These are phyloP conservation scores for Gobiocypris rarus DNA, from an alignment of 2,113 vertebrate genomes.

Conservation along the genomic window DNA sequence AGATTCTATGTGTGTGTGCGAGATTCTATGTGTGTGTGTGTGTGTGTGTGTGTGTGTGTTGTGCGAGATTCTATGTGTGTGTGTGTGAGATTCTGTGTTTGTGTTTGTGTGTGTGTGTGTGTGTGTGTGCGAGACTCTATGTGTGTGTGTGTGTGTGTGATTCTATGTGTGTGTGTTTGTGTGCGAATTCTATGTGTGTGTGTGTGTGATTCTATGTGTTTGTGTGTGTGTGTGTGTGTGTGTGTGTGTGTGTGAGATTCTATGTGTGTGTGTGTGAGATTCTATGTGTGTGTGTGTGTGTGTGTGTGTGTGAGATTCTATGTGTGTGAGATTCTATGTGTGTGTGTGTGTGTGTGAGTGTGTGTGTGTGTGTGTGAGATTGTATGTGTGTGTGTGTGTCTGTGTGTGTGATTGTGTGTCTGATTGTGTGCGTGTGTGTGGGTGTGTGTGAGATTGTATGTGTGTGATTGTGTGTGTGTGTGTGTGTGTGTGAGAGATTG, in stretches of 20 bases:
- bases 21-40: constrained; percentile 32
- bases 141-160: constrained; percentile 35
- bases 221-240: neutral
- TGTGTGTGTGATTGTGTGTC: too few relatives aligned
- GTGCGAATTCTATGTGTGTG: too few relatives aligned
- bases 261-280: constrained; percentile 39
- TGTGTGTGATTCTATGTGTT: too few relatives aligned
- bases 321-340: too few relatives aligned
- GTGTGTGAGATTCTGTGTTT: neutral
- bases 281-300: constrained; percentile 14
- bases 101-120: neutral
- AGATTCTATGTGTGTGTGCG: neutral
- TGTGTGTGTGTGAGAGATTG: neutral
- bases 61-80: too few relatives aligned
- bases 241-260: neutral
- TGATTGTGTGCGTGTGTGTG: too few relatives aligned
- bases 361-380: neutral
- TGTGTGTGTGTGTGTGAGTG: neutral
- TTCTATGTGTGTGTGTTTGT: too few relatives aligned
- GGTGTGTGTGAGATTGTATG: too few relatives aligned
- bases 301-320: too few relatives aligned
- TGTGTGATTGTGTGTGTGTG: neutral
- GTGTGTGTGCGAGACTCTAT: constrained; percentile 20
- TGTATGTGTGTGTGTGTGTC: constrained; percentile 37
- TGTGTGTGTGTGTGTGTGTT: constrained; percentile 10